Base-by-base conservation (phyloP, 2,888 invertebrate species). In the Lasioglossum leucozonium region DNA sequence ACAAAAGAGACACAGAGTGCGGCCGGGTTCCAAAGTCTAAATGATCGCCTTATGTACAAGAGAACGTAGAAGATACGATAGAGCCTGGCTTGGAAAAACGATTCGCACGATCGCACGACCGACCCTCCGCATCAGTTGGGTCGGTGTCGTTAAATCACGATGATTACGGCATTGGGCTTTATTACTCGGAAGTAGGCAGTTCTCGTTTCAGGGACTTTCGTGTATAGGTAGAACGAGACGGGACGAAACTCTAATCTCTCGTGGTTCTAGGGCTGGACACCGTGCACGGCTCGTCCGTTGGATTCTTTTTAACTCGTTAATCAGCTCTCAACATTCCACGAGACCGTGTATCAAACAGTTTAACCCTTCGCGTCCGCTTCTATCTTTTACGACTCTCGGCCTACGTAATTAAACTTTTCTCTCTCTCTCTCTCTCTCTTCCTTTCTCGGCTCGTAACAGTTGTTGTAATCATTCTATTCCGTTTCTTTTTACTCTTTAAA, bases 141-240 rank as follows among this genome's bases (percentile, higher is more conserved):
- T 82, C 83, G 82, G 83, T 91, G 90, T 91, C 88, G 90, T 91
- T 91, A 91, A 91, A 91, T 91, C 91, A 91, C 91, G 91, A 90
- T 91, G 90, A 91, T 91, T 91, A 90, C 87, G 90, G 87, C 91
- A 91, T 91, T 91, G 91, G 87, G 84, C 88, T 91, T 91, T 90
- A 91, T 91, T 91, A 88, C 91, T 91, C 91, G 91, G 91, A 91
- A 91, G 91, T 91, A 91, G 91, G 86, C 82, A 91, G 90, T 91
- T 91, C 88, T 89, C 91, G 88, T 91, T 91, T 91, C 91, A 91
- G 91, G 91, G 91, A 91, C 91, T 91, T 91, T 90, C 86, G 86
- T 90, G 88, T 82, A 86, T 90, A 89, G 86, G 82, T 87, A 85
- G 81, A 90, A 82, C 69, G 79, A 79, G 73, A 74, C 22, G 37